These are phyloP conservation scores for Paraplagusia blochii DNA, from an alignment of 2,113 vertebrate genomes.

Conservation along the genomic window DNA sequence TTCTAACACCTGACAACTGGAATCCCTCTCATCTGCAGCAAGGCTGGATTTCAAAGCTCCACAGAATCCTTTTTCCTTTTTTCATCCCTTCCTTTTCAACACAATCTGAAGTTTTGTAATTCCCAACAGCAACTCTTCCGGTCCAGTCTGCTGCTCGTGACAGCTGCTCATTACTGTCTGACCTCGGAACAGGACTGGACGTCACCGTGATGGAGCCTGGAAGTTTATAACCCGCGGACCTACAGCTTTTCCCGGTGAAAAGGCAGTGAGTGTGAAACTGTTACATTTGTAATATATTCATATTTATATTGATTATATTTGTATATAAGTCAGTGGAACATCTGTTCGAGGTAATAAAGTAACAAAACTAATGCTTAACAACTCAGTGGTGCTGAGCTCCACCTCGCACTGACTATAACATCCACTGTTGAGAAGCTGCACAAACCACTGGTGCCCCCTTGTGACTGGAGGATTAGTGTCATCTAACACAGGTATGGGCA, in stretches of 20 bases:
- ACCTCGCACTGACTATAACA: too few relatives aligned
- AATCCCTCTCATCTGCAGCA: slow-evolving; percentile 34
- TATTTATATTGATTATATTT: too few relatives aligned
- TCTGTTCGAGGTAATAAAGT: too few relatives aligned
- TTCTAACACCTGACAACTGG: slow-evolving; percentile 23
- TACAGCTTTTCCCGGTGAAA: background rate
- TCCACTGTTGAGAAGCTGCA: too few relatives aligned
- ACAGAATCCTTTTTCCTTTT: slow-evolving; percentile 27
- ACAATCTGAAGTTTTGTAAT: slow-evolving; percentile 12
- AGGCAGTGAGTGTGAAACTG: too few relatives aligned
- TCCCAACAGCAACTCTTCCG: slow-evolving; percentile 33
- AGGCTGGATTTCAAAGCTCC: slow-evolving; percentile 30
- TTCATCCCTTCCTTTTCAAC: background rate
- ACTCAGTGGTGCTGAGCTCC: too few relatives aligned
- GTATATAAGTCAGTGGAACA: too few relatives aligned
- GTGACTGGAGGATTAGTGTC: too few relatives aligned
- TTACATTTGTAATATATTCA: too few relatives aligned
- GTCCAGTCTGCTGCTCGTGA: slow-evolving; percentile 8
- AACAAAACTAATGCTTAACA: too few relatives aligned
- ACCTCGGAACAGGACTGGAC: slow-evolving; percentile 10
- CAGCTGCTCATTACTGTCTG: slow-evolving; percentile 31
- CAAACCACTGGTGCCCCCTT: too few relatives aligned
- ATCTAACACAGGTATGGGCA: too few relatives aligned
- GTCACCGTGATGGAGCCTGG: slow-evolving; percentile 5
- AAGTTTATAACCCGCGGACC: slow-evolving; percentile 9